phyloP scores from a whole-genome alignment of 2,113 vertebrate genomes.

The Parus major region DNA sequence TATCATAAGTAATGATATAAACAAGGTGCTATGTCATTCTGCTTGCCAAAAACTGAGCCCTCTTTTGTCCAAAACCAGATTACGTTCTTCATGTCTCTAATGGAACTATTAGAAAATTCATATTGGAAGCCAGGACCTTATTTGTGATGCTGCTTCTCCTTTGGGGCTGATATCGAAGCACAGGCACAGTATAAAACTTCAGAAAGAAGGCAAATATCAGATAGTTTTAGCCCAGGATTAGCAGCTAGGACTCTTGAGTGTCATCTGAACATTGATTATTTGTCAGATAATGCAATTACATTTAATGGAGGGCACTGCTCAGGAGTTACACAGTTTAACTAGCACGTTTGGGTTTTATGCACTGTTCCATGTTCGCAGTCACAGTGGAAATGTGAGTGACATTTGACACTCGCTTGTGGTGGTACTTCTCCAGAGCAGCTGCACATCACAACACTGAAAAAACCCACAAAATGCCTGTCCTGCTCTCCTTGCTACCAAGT shows the following conservation, averaged over 20 bases:
- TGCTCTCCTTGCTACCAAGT: not conserved
- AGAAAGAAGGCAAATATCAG: conserved; percentile 52
- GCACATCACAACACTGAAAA: not conserved
- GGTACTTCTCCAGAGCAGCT: conserved; percentile 10
- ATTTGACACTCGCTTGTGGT: not conserved
- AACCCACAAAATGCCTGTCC: not conserved
- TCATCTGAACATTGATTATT: conserved; percentile 73
- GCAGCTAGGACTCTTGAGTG: conserved; percentile 69
- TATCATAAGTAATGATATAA: not conserved
- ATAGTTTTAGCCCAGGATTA: conserved; percentile 54
- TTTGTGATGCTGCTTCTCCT: conserved; percentile 37
- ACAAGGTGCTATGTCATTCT: conserved; percentile 13
- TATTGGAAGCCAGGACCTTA: conserved; percentile 19
- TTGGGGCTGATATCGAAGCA: conserved; percentile 19
- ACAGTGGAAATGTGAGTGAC: conserved; percentile 30
- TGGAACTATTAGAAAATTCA: conserved; percentile 27
- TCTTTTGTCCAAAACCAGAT: conserved; percentile 22
- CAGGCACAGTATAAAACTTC: conserved; percentile 51
- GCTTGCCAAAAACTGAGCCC: not conserved
- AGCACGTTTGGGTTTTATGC: conserved; percentile 55
- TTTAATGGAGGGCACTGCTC: conserved; percentile 71
- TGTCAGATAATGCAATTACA: conserved; percentile 73
- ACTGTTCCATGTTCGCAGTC: not conserved
- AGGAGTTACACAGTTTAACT: conserved; percentile 61
- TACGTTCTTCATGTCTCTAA: conserved; percentile 33